These are phyloP conservation scores for Catamblyrhynchus diadema DNA, from an alignment of 2,797 vertebrate species.

Conservation along the genomic window DNA sequence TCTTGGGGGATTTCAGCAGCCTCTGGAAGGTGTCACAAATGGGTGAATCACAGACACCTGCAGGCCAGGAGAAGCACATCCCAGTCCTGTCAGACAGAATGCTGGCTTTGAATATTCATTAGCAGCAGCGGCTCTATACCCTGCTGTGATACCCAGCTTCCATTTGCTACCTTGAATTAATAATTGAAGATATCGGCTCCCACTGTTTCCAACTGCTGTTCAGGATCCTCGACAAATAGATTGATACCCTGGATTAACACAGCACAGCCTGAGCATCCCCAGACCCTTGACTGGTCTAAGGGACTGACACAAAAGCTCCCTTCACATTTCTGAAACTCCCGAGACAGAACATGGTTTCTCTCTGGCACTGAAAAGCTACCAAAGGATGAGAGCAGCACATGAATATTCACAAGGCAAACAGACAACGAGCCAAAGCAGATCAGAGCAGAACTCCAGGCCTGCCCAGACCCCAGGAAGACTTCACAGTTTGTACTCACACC, in stretches of 20 bases:
- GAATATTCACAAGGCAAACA: slow-evolving; percentile 8
- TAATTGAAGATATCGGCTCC: slow-evolving; percentile 68
- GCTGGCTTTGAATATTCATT: slow-evolving; percentile 7
- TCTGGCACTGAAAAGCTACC: background rate
- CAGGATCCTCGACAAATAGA: background rate
- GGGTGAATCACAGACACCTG: background rate
- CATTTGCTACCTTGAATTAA: slow-evolving; percentile 58
- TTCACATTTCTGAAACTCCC: background rate
- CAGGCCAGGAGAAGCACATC: background rate
- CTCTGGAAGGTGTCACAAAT: background rate
- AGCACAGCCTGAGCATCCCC: background rate
- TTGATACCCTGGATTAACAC: background rate
- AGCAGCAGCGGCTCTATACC: background rate
- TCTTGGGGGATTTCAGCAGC: background rate
- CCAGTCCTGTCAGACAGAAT: background rate
- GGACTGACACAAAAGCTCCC: background rate
- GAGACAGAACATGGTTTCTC: background rate
- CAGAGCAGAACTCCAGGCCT: background rate
- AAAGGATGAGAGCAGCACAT: background rate
- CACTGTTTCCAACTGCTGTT: background rate
- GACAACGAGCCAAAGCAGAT: background rate
- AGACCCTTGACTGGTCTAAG: background rate
- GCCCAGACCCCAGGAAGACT: background rate
- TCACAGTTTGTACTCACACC: background rate
- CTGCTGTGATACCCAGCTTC: slow-evolving; percentile 34